phyloP scores from a whole-genome alignment of 1,140 invertebrate species.

The Aethina tumida region DNA sequence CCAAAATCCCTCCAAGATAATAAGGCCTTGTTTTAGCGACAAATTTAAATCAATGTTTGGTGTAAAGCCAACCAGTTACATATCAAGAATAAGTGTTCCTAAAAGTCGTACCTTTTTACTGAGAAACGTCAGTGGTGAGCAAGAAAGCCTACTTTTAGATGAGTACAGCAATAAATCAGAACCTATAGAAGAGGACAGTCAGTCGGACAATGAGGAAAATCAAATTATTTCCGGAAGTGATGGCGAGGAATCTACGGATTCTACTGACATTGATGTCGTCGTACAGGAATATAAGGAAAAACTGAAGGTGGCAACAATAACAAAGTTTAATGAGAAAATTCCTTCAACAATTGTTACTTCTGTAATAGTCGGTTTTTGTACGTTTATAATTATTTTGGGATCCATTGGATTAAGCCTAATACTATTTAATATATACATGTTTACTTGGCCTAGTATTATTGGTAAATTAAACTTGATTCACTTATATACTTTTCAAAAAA shows the following conservation, averaged over 20 bases:
- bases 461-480: conserved; percentile 7
- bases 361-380: conserved; percentile 10
- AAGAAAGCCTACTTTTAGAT: conserved; percentile 16
- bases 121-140: conserved; percentile 9
- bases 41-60: conserved; percentile 5
- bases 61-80: conserved; percentile 15
- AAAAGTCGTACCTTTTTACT: conserved; percentile 7
- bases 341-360: conserved; percentile 14
- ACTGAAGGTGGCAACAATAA: conserved; percentile 14
- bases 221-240: conserved; percentile 11
- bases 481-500: background rate
- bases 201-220: conserved; percentile 17
- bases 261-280: conserved; percentile 20
- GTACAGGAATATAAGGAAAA: conserved; percentile 20
- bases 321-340: conserved; percentile 14
- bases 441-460: conserved; percentile 15
- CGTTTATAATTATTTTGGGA: conserved; percentile 8
- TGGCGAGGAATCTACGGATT: conserved; percentile 15
- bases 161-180: conserved; percentile 11
- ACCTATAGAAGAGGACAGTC: conserved; percentile 11
- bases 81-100: conserved; percentile 16
- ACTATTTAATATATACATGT: conserved; percentile 9
- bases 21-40: no score
- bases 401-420: conserved; percentile 11
- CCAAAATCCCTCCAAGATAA: background rate